Base-by-base conservation (phyloP, 2,888 invertebrate genomes). In the Lepidochrysops patricia region DNA sequence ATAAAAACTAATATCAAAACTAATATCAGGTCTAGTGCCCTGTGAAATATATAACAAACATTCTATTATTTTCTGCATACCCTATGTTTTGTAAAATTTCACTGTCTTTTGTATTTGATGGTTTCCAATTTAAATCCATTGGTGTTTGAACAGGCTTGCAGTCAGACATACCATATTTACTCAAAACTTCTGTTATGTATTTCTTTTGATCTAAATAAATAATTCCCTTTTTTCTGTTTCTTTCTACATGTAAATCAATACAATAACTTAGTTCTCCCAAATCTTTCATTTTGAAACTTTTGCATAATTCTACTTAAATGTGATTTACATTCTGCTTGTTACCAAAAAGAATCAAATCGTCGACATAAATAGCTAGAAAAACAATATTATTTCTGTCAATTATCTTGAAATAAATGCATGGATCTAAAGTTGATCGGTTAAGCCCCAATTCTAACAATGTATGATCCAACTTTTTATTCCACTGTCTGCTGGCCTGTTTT, bases 21-120 rank as follows among this genome's bases (percentile, higher is more conserved):
- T 37, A 13, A 68, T 66, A 43, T 67, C 66, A 23, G 66, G 68
- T 34, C 66, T 58, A 0, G 66, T 64, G 15, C 52, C 58, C 34
- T 62, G 61, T 49, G 63, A 61, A 19, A 62, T 54, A 37, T 64
- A 66, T n/a, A 63, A 35, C 56, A 64, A 57, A 12, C 62, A 59
- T 1, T 60, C 63, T 57, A 64, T 57, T 19, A 60, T 43, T 26
- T 62, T 59, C 54, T 62, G 62, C n/a, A 56, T 62, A 62, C 34
- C 57, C 57, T 7, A 61, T 29, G 6, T 34, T 23, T 54, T 35
- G 3, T 34, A 60, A 19, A 3, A 49, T 35, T 9, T 13, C 19
- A n/a, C 25, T 5, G 34, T 60, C 60, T 9, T 63, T 58, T 7
- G 29, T 13, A 35, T 25, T 58, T n/a, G n/a, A 6, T 2, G 2